Evolutionary conservation across 2,888 invertebrate genomes (phyloP), one percentile per base, ranked within the genome.

Genomic region (Thera obeliscata): DNA sequence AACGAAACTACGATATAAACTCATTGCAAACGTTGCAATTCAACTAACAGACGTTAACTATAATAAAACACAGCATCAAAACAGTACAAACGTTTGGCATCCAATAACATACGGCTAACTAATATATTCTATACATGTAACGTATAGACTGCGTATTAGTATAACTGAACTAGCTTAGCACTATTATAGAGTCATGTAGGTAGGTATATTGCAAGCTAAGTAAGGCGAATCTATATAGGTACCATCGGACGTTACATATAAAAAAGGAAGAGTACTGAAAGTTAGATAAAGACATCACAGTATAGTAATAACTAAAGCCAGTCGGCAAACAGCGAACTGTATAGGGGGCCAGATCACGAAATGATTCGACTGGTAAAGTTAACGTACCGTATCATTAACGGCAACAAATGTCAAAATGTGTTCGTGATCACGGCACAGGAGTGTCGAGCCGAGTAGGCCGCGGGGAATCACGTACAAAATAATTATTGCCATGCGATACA

Each of bases 61-160:
- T 52, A 50, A 80, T 57, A 43, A 41, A 56, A 81, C 79, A 81
- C 79, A 82, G 81, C 80, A 78, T 81, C 72, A 76, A 78, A 76
- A 81, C 72, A 81, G 79, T 81, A 84, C 73, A 81, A 81, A 86
- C 80, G 67, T 89, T 88, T 89, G 90, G 89, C 89, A 88, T 86
- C 87, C 78, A 80, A 85, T 76, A 76, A 79, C 73, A 76, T 77
- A 79, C 75, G 71, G 80, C 75, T 73, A 72, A 73, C 73, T 65
- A 66, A 71, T 70, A 73, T 73, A 73, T 57, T 11, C 2, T 12
- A 38, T 55, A 55, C 55, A 38, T n/a, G 55, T 55, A 2, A 33
- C 33, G 12, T 50, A 75, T 70, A 73, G 72, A 83, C 22, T 22
- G 22, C 22, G 22, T 22, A 22, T 22, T 22, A 22, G 22, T 22